Percentiles rank a stretch among this genome's conserved stretches.
Evolutionary conservation across 2,888 invertebrate species (phyloP).

Genomic region (Dendrolimus houi): DNA sequence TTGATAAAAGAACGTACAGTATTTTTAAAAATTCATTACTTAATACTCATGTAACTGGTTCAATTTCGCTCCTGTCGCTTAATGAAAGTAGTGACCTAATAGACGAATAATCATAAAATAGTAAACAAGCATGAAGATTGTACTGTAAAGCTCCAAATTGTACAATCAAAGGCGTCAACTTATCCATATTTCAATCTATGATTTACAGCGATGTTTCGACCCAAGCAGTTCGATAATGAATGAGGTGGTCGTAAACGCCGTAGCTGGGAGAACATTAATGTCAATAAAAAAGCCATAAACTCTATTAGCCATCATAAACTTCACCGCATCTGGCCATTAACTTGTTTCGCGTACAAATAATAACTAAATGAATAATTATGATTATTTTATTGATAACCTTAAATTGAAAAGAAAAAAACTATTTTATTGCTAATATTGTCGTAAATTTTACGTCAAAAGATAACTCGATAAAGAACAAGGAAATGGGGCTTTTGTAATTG

Average conservation of each 20-base stretch:
- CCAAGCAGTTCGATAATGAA: slow-evolving; percentile 71
- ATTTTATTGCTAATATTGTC: not conserved
- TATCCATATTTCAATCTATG: slow-evolving; percentile 53
- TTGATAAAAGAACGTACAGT: not conserved
- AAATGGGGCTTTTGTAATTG: slow-evolving; percentile 66
- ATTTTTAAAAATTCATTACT: not conserved
- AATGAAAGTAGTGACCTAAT: slow-evolving; percentile 7
- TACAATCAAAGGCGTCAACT: slow-evolving; percentile 30
- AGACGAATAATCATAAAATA: slow-evolving; percentile 36
- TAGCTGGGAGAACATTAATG: slow-evolving; percentile 72
- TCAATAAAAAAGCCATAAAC: slow-evolving; percentile 75
- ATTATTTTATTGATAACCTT: slow-evolving; percentile 12
- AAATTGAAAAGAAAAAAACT: not conserved
- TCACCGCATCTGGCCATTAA: slow-evolving; percentile 69
- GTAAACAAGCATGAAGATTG: slow-evolving; percentile 4
- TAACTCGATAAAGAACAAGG: slow-evolving; percentile 69
- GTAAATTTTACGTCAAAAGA: slow-evolving; percentile 42
- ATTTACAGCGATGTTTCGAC: slow-evolving; percentile 68
- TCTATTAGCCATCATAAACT: slow-evolving; percentile 72
- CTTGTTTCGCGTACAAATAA: slow-evolving; percentile 62
- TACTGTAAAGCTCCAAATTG: slow-evolving; percentile 24
- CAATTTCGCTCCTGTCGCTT: too few relatives aligned
- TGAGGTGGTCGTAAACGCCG: slow-evolving; percentile 67
- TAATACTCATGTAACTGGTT: not conserved
- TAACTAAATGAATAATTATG: slow-evolving; percentile 56